phyloP scores from a whole-genome alignment of 2,888 invertebrate genomes.

The Phortica magna region DNA sequence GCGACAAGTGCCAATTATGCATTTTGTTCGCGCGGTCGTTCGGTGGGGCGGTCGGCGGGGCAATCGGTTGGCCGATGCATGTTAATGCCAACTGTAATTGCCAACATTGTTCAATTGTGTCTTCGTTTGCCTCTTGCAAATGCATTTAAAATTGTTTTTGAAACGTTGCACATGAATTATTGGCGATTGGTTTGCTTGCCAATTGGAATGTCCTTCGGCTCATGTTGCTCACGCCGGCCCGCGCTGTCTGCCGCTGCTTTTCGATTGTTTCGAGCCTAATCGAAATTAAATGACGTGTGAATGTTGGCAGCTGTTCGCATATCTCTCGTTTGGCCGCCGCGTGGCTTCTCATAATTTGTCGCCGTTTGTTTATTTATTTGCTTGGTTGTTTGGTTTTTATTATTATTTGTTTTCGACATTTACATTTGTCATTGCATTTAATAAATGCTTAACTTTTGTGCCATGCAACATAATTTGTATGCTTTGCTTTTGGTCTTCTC shows the following conservation, averaged over 20 bases:
- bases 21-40: constrained; percentile 57
- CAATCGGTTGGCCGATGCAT: constrained; percentile 3
- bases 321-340: background rate
- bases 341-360: constrained; percentile 5
- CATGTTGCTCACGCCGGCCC: background rate
- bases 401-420: background rate
- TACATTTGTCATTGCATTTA: constrained; percentile 10
- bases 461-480: background rate
- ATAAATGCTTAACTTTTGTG: background rate
- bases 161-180: background rate
- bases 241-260: constrained; percentile 37
- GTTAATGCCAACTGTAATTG: constrained; percentile 8
- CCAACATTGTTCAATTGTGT: constrained; percentile 5
- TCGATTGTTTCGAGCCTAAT: constrained; percentile 65
- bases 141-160: constrained; percentile 47
- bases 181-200: background rate
- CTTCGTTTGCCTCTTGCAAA: constrained; percentile 41
- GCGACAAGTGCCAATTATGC: constrained; percentile 70
- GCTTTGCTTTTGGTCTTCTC: background rate
- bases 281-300: constrained; percentile 78
- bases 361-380: background rate
- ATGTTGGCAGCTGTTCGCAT: constrained; percentile 70
- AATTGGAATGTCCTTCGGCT: background rate
- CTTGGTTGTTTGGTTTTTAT: constrained; percentile 43
- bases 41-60: background rate